phyloP scores from a whole-genome alignment of 1,140 invertebrate genomes.

The Periplaneta americana region DNA sequence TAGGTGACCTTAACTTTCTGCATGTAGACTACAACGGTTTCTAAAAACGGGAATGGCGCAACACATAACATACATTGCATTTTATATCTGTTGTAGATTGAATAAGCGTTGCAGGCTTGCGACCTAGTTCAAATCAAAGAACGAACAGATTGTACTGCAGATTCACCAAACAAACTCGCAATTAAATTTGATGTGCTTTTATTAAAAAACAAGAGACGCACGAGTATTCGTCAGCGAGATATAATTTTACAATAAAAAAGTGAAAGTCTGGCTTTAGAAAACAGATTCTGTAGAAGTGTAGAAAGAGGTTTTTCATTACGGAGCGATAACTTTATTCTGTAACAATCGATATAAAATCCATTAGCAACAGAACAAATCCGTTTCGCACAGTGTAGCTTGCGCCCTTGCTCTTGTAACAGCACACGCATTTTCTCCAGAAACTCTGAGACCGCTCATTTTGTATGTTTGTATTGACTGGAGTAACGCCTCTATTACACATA shows the following conservation, averaged over 20 bases:
- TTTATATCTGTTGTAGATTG: neutral
- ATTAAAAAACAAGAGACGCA: neutral
- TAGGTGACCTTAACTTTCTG: too few relatives aligned
- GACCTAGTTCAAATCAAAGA: neutral
- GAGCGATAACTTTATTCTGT: neutral
- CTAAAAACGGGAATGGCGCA: too few relatives aligned
- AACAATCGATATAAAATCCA: neutral
- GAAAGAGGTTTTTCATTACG: neutral
- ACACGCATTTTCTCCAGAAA: too few relatives aligned
- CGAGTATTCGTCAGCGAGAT: neutral
- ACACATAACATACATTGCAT: neutral
- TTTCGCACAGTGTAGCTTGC: too few relatives aligned
- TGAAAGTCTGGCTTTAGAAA: neutral
- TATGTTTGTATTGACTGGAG: too few relatives aligned
- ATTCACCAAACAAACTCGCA: neutral
- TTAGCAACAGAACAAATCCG: neutral
- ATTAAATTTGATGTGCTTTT: neutral
- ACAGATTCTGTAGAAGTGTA: neutral
- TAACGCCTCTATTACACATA: too few relatives aligned
- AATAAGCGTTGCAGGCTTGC: neutral
- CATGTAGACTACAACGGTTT: too few relatives aligned
- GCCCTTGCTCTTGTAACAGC: too few relatives aligned
- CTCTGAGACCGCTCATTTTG: too few relatives aligned
- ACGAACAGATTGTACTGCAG: neutral
- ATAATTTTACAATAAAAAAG: neutral